A percentile compares a stretch with the other conserved stretches of the same genome.
Evolutionary conservation across 2,797 vertebrate species (phyloP).

Genomic region (Benthosema pterotum): DNA sequence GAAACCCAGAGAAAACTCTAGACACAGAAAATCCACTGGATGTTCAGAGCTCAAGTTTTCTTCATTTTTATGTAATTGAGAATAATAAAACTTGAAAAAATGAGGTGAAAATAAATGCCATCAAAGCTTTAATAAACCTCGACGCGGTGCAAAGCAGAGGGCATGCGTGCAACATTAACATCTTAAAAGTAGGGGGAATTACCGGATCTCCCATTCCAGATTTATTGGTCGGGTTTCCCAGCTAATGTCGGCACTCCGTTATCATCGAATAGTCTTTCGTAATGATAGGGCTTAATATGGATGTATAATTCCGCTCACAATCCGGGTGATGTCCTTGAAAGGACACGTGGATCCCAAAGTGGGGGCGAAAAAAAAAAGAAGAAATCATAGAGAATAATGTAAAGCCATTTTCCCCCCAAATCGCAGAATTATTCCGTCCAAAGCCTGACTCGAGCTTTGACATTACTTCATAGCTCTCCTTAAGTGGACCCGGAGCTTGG

Average conservation of each 20-base stretch:
- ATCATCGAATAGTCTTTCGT: not conserved
- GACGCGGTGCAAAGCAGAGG: not conserved
- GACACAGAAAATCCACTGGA: too few species aligned
- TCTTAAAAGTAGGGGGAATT: not conserved
- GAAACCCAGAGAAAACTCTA: too few species aligned
- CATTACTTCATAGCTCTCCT: not conserved
- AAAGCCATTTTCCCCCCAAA: not conserved
- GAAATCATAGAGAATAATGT: not conserved
- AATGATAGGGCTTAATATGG: not conserved
- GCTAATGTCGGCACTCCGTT: not conserved
- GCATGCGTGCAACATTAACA: conserved; percentile 2
- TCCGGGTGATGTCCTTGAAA: not conserved
- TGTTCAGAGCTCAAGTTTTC: too few species aligned
- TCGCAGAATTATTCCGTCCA: not conserved
- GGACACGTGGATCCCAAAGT: not conserved
- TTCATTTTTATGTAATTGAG: too few species aligned
- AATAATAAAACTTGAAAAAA: too few species aligned
- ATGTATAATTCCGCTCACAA: conserved; percentile 1
- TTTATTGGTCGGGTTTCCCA: not conserved
- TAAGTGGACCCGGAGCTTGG: not conserved
- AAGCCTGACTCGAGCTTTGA: not conserved
- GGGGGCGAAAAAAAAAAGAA: not conserved
- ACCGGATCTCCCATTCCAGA: conserved; percentile 11
- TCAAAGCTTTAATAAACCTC: too few species aligned
- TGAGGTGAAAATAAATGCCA: too few species aligned